Percentiles rank a stretch among this genome's conserved stretches.
Evolutionary conservation across 2,113 vertebrate genomes (phyloP).

Genomic region (Saccopteryx bilineata): DNA sequence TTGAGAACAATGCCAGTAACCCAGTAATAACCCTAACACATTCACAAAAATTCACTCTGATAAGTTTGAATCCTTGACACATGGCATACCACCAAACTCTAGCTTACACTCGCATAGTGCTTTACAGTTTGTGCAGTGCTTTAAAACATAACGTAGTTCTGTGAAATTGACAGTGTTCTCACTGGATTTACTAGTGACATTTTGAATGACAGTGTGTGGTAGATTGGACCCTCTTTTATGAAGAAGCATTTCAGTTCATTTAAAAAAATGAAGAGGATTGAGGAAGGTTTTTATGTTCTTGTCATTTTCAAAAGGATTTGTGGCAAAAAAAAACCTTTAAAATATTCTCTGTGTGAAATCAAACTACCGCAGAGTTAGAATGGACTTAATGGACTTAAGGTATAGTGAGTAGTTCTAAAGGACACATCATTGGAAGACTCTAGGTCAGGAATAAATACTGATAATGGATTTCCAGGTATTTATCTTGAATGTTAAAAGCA

Average conservation of each 20-base stretch:
- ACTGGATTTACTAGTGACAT: background rate
- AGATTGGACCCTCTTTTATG: background rate
- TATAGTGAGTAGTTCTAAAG: background rate
- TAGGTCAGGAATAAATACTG: slow-evolving; percentile 61
- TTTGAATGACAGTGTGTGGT: background rate
- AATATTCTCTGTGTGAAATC: background rate
- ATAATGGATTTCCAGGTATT: background rate
- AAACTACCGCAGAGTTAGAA: slow-evolving; percentile 40
- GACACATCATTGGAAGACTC: slow-evolving; percentile 15
- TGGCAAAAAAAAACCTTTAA: slow-evolving; percentile 29
- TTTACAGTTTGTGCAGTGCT: background rate
- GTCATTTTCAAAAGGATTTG: slow-evolving; percentile 47
- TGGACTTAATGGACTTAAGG: background rate
- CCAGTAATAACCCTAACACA: background rate
- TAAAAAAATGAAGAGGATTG: background rate
- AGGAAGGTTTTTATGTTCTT: slow-evolving; percentile 22
- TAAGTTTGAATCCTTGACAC: slow-evolving; percentile 13
- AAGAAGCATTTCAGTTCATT: background rate
- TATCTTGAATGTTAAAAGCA: slow-evolving; percentile 32
- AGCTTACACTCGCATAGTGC: background rate
- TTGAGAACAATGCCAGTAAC: background rate
- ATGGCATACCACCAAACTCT: background rate
- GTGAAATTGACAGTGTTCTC: background rate
- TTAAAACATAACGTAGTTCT: background rate
- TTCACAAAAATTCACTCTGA: slow-evolving; percentile 33